Evolutionary conservation across 2,113 vertebrate genomes (phyloP), one percentile per base, ranked within the genome.

Genomic region (Porphyrio hochstetteri): DNA sequence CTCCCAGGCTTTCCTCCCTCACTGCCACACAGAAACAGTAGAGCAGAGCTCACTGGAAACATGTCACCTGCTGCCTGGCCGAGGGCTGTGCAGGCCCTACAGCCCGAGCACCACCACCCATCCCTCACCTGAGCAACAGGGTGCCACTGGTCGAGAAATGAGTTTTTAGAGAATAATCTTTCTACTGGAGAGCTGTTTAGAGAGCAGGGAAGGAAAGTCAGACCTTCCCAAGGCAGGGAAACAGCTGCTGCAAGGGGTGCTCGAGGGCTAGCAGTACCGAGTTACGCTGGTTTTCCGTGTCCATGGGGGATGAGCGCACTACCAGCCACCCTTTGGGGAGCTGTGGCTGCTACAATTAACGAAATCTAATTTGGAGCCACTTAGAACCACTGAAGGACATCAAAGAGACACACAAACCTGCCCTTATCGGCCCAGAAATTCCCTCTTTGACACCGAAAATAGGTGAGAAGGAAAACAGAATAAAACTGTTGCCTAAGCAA

Each of bases 241-340:
- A 12, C 1, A 5, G 71, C 53, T 8, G 75, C 53, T 8, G 44
- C 1, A 17, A 20, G 59, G 6, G 3, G 21, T 0, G 25, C 19
- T 35, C 0, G 1, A 16, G 76, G 38, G 57, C 52, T n/a, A 9
- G 65, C 56, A 57, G 83, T 44, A 6, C 25, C 4, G 3, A 7
- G 1, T 5, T 6, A 3, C 7, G 2, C 21, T 4, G 16, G 29
- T 23, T 13, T 50, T 33, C 19, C 4, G 0, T 38, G 56, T 6
- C 46, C 80, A 17, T 11, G 2, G 29, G 16, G 55, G 14, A 29
- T 5, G 1, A 29, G 67, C 44, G 7, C 5, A 0, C 1, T 2
- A 6, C 29, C 33, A 7, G 71, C 19, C 59, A 2, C 35, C 63
- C 59, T 7, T 1, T 19, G 24, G 36, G 46, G 48, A 50, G 14